Evolutionary conservation across 2,888 invertebrate genomes (phyloP).

Genomic region (Antheraea assamensis): DNA sequence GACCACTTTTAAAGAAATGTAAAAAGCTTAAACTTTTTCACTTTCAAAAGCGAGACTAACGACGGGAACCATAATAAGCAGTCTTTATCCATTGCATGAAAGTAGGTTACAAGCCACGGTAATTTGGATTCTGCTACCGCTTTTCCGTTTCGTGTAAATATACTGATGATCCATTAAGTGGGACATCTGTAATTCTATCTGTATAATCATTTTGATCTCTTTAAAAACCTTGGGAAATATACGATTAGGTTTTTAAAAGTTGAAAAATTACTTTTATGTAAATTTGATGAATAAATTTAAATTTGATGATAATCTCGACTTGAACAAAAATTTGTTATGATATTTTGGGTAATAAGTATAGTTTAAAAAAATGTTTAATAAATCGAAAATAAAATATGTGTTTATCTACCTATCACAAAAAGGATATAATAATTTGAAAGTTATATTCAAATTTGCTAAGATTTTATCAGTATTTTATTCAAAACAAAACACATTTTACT

Average conservation of each 20-base stretch:
- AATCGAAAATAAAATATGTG: too few relatives aligned
- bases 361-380: too few relatives aligned
- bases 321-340: neutral
- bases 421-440: neutral
- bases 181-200: neutral
- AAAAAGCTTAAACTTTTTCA: constrained; percentile 29
- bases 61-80: constrained; percentile 36
- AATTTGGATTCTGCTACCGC: constrained; percentile 40
- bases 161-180: constrained; percentile 4
- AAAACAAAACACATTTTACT: neutral
- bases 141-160: constrained; percentile 34
- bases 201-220: neutral
- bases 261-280: neutral
- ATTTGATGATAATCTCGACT: neutral
- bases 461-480: neutral
- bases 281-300: neutral
- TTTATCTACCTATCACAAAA: neutral
- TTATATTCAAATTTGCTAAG: neutral
- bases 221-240: neutral
- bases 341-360: too few relatives aligned
- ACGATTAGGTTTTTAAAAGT: neutral
- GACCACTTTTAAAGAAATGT: constrained; percentile 15
- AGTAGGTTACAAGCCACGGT: constrained; percentile 44
- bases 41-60: constrained; percentile 34
- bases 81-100: constrained; percentile 37